Evolutionary conservation across 2,888 invertebrate genomes (phyloP), one percentile per base, ranked within the genome.

Genomic region (Philereme vetulata): DNA sequence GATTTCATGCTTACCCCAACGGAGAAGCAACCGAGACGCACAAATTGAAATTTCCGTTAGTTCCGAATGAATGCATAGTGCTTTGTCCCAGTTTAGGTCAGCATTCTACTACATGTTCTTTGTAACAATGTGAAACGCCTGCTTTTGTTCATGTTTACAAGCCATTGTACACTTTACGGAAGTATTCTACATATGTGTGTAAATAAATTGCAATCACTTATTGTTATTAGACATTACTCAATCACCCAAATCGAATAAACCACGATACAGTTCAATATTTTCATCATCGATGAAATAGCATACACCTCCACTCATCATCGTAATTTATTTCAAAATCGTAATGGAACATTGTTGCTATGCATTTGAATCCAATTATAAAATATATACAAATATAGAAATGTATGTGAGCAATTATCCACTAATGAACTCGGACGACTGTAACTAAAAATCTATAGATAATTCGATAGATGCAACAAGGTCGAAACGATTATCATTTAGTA

Each of bases 11-110:
- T 78, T 85, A 83, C 77, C 71, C 78, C 79, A 84, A 86, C 78
- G 77, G 77, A 78, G 67, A 72, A 67, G 76, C 67, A 71, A 67
- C 71, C 67, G 77, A 84, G 81, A 79, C 72, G 74, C 59, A 79
- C 66, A 79, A 88, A 89, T 90, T 88, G 90, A 78, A 79, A 80
- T 87, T 83, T 90, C 91, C 91, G 88, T 76, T 81, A 75, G 72
- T 72, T 76, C 68, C 63, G 65, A 76, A 77, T 78, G 72, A 74
- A 75, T 67, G 67, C 48, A 68, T 64, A 66, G 45, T 64, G 51
- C 51, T 51, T 59, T 43, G 52, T 46, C 53, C 50, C 60, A 61
- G 51, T 56, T 56, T 11, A 43, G 45, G 46, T 61, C 40, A 11
- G 35, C 32, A 38, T 59, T 45, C 52, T 51, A 51, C n/a, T 43